Percentiles rank a stretch among this genome's conserved stretches.
phyloP scores from a whole-genome alignment of 2,797 vertebrate species.

The Adrianichthys oophorus region DNA sequence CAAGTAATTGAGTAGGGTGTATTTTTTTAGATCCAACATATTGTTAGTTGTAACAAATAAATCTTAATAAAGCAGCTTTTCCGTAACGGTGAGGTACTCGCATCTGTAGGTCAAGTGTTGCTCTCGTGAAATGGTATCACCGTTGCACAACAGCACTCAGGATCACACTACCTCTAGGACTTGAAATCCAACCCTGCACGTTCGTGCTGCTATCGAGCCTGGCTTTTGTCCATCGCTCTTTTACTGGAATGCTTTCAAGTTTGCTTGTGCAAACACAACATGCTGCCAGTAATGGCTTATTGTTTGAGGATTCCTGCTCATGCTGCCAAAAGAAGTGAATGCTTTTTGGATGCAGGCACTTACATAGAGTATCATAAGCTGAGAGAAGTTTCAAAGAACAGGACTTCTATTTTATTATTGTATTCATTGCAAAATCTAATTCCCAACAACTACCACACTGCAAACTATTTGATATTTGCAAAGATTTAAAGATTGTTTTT shows the following conservation, averaged over 20 bases:
- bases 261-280: slow-evolving; percentile 53
- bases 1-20: not conserved
- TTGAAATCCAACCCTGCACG: slow-evolving; percentile 27
- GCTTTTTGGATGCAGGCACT: slow-evolving; percentile 36
- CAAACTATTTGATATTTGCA: no score
- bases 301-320: slow-evolving; percentile 46
- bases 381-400: slow-evolving; percentile 11
- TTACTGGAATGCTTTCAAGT: slow-evolving; percentile 40
- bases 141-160: slow-evolving; percentile 3
- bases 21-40: not conserved
- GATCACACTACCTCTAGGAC: slow-evolving; percentile 24
- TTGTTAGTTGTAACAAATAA: not conserved
- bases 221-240: slow-evolving; percentile 31
- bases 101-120: slow-evolving; percentile 26
- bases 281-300: slow-evolving; percentile 49
- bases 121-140: slow-evolving; percentile 19
- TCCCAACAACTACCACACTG: no score
- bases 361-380: slow-evolving; percentile 27
- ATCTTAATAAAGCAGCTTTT: slow-evolving; percentile 4
- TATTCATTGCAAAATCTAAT: no score
- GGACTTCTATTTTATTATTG: no score
- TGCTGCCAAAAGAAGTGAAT: slow-evolving; percentile 49
- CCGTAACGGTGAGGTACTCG: slow-evolving; percentile 6
- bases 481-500: no score
- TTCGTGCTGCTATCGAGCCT: slow-evolving; percentile 25